These are phyloP conservation scores for Chorisops tibialis DNA, from an alignment of 2,888 invertebrate genomes.

Conservation along the genomic window DNA sequence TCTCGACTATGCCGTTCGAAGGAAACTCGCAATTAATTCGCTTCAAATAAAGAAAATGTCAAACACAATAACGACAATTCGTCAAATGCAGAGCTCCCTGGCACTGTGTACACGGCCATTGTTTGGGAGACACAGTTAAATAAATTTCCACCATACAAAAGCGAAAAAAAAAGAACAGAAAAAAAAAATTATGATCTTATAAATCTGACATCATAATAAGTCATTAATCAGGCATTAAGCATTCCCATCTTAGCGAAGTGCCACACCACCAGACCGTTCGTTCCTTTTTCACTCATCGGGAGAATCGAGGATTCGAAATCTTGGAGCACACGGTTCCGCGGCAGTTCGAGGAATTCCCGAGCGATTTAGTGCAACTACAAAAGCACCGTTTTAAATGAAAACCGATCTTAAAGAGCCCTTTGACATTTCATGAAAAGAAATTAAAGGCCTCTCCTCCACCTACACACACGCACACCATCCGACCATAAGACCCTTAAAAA, in stretches of 20 bases:
- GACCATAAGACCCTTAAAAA: too few species aligned
- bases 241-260: neutral
- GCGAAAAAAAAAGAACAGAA: constrained; percentile 34
- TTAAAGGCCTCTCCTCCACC: neutral
- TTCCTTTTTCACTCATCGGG: too few species aligned
- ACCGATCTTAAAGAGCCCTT: neutral
- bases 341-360: too few species aligned
- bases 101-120: constrained; percentile 16
- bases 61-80: constrained; percentile 33
- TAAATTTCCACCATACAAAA: constrained; percentile 13
- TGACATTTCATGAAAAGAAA: constrained; percentile 16
- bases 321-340: too few species aligned
- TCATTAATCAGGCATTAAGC: constrained; percentile 43
- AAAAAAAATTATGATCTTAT: constrained; percentile 44
- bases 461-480: too few species aligned
- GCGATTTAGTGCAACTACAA: too few species aligned
- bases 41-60: constrained; percentile 34
- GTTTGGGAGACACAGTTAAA: constrained; percentile 16
- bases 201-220: constrained; percentile 52
- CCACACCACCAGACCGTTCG: neutral
- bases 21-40: constrained; percentile 29
- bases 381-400: too few species aligned
- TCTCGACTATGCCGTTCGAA: neutral
- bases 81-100: constrained; percentile 29
- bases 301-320: too few species aligned